A percentile compares a stretch with the other conserved stretches of the same genome.
Evolutionary conservation across 2,113 vertebrate species (phyloP).

Genomic region (Eudyptes chrysolophus): DNA sequence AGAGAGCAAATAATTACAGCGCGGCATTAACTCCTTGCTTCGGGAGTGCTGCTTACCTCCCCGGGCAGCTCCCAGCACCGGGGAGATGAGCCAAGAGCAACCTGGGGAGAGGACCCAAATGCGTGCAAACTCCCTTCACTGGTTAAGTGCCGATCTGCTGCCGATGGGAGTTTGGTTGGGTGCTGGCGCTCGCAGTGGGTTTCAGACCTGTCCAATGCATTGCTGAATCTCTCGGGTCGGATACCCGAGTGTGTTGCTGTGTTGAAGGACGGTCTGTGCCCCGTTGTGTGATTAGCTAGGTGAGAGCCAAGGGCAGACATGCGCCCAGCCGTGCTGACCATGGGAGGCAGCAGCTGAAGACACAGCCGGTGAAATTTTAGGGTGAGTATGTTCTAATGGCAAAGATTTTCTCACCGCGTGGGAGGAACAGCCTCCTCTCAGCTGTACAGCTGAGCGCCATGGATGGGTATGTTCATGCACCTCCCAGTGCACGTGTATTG

Average conservation of each 20-base stretch:
- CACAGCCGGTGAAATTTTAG: not conserved
- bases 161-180: not conserved
- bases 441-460: not conserved
- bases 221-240: not conserved
- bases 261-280: not conserved
- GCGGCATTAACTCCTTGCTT: not conserved
- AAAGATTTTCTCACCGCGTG: not conserved
- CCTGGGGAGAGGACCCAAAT: not conserved
- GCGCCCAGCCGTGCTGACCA: fast-evolving
- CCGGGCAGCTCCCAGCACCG: not conserved
- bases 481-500: not conserved
- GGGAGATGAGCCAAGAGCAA: not conserved
- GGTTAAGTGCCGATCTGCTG: not conserved
- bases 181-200: not conserved
- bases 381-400: not conserved
- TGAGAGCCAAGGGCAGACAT: not conserved
- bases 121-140: not conserved
- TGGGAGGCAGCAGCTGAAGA: not conserved
- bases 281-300: not conserved
- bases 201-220: not conserved
- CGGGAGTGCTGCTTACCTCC: not conserved
- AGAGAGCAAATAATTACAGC: not conserved
- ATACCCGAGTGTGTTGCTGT: not conserved
- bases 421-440: not conserved
- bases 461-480: not conserved